Conservation (phyloP, 2,888 invertebrate species). For the Kuschelorhynchus macadamiae region DNA sequence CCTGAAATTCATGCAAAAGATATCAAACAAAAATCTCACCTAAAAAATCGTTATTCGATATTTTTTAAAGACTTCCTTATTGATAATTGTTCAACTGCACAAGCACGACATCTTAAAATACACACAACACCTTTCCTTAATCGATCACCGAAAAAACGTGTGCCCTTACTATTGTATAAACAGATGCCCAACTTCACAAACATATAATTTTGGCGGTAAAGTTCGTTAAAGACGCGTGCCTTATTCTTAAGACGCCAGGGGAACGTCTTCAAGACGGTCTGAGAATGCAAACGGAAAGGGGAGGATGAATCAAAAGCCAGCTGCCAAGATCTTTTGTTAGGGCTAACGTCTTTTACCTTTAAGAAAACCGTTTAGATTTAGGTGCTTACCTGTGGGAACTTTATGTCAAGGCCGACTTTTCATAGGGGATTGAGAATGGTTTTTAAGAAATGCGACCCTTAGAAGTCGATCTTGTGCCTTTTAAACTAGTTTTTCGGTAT, state of each 20-base stretch:
- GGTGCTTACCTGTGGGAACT: too few relatives aligned
- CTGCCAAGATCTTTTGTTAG: constrained; percentile 59
- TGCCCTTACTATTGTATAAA: constrained; percentile 29
- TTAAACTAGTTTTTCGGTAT: too few relatives aligned
- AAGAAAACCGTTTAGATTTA: constrained; percentile 58
- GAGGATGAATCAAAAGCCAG: constrained; percentile 66
- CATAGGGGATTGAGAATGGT: too few relatives aligned
- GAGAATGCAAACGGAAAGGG: constrained; percentile 62
- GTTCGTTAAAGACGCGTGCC: constrained; percentile 58
- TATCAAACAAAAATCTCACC: too few relatives aligned
- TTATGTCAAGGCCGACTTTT: too few relatives aligned
- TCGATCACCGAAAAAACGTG: constrained; percentile 10
- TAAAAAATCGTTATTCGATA: too few relatives aligned
- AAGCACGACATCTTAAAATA: too few relatives aligned
- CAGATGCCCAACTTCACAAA: constrained; percentile 37
- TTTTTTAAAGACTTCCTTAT: too few relatives aligned
- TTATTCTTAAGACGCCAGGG: constrained; percentile 63
- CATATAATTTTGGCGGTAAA: constrained; percentile 52
- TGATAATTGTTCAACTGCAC: too few relatives aligned
- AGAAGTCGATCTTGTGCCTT: too few relatives aligned
- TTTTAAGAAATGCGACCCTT: too few relatives aligned
- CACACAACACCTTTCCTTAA: background rate
- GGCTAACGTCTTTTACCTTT: constrained; percentile 63
- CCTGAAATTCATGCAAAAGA: too few relatives aligned
- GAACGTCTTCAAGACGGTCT: constrained; percentile 61